These are phyloP conservation scores for Eudyptes chrysolophus DNA, from an alignment of 2,113 vertebrate genomes.

Conservation along the genomic window DNA sequence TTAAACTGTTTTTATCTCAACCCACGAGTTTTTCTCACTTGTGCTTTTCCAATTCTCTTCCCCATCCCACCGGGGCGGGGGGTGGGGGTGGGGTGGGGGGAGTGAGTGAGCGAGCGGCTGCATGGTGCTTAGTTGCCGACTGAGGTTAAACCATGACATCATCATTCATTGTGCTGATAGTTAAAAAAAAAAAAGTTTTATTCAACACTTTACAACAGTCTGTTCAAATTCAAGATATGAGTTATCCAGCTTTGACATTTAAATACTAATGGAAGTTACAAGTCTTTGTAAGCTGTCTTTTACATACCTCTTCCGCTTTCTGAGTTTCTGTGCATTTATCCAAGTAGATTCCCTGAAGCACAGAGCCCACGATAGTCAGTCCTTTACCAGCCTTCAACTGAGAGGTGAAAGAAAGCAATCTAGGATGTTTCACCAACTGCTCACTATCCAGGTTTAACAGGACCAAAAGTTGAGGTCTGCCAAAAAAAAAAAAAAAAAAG, in stretches of 20 bases:
- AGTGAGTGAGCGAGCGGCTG: too few species aligned
- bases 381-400: constrained; percentile 97
- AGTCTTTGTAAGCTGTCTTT: background rate
- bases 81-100: too few species aligned
- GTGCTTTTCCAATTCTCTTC: too few species aligned
- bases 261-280: background rate
- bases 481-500: background rate
- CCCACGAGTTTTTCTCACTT: too few species aligned
- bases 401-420: constrained; percentile 89
- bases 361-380: constrained; percentile 92
- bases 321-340: constrained; percentile 85
- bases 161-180: background rate
- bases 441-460: constrained; percentile 87
- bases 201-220: background rate
- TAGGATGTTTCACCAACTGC: constrained; percentile 87
- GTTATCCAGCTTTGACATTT: background rate
- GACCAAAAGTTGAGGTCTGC: constrained; percentile 91
- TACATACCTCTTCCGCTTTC: constrained; percentile 86
- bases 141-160: too few species aligned
- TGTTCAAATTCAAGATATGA: background rate
- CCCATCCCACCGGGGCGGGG: too few species aligned
- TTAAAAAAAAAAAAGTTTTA: background rate
- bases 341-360: constrained; percentile 90
- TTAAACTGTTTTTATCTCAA: too few species aligned
- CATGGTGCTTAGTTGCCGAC: too few species aligned